Base-by-base conservation (phyloP, 2,113 vertebrate genomes). In the Cromileptes altivelis region DNA sequence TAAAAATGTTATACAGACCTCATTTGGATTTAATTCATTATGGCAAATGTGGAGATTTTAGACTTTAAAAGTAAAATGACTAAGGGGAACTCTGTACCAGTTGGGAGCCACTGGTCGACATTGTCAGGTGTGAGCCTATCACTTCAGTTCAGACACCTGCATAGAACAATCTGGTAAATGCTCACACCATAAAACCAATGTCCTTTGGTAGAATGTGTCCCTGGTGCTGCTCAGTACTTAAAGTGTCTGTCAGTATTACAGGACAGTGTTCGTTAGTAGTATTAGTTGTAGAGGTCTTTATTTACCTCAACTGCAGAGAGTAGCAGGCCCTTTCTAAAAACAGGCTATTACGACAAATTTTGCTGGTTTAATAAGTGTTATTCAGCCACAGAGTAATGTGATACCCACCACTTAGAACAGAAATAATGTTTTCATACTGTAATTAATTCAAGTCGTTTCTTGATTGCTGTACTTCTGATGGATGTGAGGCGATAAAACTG, bases 1-100 rank as follows among this genome's bases (percentile, higher is more conserved):
- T 30, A 52, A 61, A 73, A 42, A 65, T 60, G 63, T 42, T 30
- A 75, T 42, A 60, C 21, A 40, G 27, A 68, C 7, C 40, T 18
- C 18, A 2, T 58, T 50, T 58, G 42, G 27, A 37, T 78, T 77
- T 68, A 49, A 69, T 23, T 68, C 45, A 68, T 69, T 19, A 27
- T 25, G n/a, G 18, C 50, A 56, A 53, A 21, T 30, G 12, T 56
- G 10, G 18, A 18, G 18, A 30, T 55, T 61, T 37, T 18, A 62
- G 45, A 42, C 7, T 10, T 58, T 14, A 23, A 69, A 58, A 11
- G 19, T 67, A n/a, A 57, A 7, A 6, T 37, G 33, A 37, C 33
- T 37, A 37, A 37, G 33, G 33, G 6, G 33, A 6, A 37, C 7
- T 37, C 33, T 37, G 33, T 6, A 37, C 33, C 33, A 37, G 33